These are phyloP conservation scores for Borostomias antarcticus DNA, from an alignment of 2,797 vertebrate species.

Conservation along the genomic window DNA sequence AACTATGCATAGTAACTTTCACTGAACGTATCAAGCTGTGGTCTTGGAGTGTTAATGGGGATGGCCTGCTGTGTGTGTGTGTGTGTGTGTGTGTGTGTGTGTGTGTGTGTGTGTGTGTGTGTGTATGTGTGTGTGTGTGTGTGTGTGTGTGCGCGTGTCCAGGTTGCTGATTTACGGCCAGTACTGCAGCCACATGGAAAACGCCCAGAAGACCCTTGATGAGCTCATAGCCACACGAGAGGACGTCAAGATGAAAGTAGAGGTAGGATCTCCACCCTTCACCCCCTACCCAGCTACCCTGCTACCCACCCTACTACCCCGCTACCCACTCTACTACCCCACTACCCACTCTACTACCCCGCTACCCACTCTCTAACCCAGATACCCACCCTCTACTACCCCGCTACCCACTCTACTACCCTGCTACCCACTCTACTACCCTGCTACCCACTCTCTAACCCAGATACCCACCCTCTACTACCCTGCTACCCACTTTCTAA, in stretches of 20 bases:
- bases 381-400: neutral
- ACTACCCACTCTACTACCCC: no score
- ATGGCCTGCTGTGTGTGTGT: neutral
- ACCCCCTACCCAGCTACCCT: no score
- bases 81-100: neutral
- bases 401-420: neutral
- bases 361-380: neutral
- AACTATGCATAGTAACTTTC: no score
- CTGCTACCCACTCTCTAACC: neutral
- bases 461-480: no score
- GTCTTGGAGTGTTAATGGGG: neutral
- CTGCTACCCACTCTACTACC: neutral
- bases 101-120: neutral
- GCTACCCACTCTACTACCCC: no score
- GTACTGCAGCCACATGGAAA: slow-evolving; percentile 98
- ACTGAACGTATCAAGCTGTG: no score
- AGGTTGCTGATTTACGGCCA: slow-evolving; percentile 97
- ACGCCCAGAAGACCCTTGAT: slow-evolving; percentile 91
- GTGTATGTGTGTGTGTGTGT: neutral
- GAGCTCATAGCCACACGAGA: slow-evolving; percentile 88
- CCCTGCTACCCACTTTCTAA: no score
- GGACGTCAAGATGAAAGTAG: slow-evolving; percentile 90
- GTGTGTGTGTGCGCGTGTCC: no score
- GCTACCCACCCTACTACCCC: no score
- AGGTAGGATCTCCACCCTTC: slow-evolving; percentile 73